Evolutionary conservation across 1,140 invertebrate genomes (phyloP).

Genomic region (Diuraphis noxia): DNA sequence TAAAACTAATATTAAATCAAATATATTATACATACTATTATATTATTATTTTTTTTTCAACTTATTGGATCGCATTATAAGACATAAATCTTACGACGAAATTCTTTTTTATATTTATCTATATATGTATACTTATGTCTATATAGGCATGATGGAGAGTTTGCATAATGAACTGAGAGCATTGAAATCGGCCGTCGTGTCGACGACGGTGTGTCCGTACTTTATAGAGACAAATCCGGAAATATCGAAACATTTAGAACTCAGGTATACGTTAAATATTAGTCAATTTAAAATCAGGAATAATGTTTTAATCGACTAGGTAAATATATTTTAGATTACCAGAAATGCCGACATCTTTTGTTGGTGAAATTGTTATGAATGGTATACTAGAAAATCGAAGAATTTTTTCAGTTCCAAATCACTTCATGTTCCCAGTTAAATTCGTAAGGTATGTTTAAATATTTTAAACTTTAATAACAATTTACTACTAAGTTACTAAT

Average conservation of each 20-base stretch:
- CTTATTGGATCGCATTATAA: background rate
- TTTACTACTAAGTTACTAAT: background rate
- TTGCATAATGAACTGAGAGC: slow-evolving; percentile 53
- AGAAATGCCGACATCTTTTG: slow-evolving; percentile 31
- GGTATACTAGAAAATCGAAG: slow-evolving; percentile 42
- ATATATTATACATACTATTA: background rate
- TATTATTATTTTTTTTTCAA: background rate
- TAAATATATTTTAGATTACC: slow-evolving; percentile 13
- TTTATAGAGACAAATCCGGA: slow-evolving; percentile 55
- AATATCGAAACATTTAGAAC: slow-evolving; percentile 30
- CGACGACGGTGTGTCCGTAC: slow-evolving; percentile 55
- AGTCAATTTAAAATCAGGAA: background rate
- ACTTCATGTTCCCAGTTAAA: background rate
- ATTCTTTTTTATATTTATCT: too few relatives aligned
- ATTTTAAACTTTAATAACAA: background rate
- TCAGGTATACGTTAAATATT: slow-evolving; percentile 49
- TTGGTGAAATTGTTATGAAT: background rate
- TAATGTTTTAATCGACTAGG: background rate
- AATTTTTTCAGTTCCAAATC: slow-evolving; percentile 43
- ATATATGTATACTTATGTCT: too few relatives aligned
- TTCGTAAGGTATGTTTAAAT: background rate
- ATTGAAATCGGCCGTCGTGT: slow-evolving; percentile 50
- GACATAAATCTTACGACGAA: background rate
- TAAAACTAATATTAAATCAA: background rate
- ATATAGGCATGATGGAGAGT: slow-evolving; percentile 55